Conservation (phyloP, 2,888 invertebrate genomes). For the Hylaea fasciaria region DNA sequence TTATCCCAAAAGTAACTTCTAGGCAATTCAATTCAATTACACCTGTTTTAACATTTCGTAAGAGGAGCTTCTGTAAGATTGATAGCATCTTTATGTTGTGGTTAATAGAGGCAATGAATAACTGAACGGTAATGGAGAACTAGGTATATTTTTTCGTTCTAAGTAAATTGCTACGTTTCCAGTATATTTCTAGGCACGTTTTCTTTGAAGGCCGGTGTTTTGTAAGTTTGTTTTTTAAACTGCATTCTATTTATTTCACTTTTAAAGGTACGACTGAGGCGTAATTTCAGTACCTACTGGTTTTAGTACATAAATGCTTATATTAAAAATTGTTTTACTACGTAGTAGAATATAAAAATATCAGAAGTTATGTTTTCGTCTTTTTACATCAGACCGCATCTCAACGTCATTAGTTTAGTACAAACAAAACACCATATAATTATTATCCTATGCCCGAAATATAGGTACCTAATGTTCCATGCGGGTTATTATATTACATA, state of each 20-base stretch:
- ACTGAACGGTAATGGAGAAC: slow-evolving; percentile 8
- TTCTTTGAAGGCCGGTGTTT: slow-evolving; percentile 6
- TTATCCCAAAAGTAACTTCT: not conserved
- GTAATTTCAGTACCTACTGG: no score
- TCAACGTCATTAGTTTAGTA: no score
- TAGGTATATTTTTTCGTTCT: slow-evolving; percentile 11
- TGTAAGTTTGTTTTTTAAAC: slow-evolving; percentile 1
- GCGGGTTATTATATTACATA: no score
- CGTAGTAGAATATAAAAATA: no score
- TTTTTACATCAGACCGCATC: no score
- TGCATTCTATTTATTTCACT: not conserved
- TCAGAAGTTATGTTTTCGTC: no score
- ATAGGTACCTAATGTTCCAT: no score
- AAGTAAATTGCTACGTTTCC: slow-evolving; percentile 6
- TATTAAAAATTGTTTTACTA: no score
- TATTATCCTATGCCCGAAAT: no score
- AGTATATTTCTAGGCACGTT: slow-evolving; percentile 17
- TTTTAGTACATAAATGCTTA: no score
- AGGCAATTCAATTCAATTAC: not conserved
- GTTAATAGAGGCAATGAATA: slow-evolving; percentile 7
- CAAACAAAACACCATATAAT: no score
- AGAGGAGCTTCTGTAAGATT: not conserved
- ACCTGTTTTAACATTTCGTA: not conserved
- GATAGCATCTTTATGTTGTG: not conserved
- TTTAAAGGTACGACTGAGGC: no score